Base-by-base conservation (phyloP, 35 echinoderm and acorn worm species). In the Hemicentrotus pulcherrimus region DNA sequence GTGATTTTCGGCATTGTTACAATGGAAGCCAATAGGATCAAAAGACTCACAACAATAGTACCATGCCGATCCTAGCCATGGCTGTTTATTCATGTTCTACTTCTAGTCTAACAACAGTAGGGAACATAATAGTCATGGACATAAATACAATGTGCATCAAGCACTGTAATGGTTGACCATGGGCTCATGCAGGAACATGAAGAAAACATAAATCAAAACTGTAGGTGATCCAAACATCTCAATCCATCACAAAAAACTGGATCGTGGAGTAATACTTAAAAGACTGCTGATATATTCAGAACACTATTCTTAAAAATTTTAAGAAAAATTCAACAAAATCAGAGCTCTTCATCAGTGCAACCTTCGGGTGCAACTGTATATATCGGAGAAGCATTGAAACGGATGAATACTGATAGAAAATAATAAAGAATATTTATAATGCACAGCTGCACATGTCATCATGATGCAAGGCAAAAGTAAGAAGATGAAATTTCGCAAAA, bases 291-390 rank as follows among this genome's bases (percentile, higher is more conserved):
- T 32, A 70, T 61, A 94, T 55, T 22, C 58, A 94, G 58, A 94
- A 55, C 6, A 35, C 47, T 32, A 18, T 31, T 48, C 16, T 32
- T 59, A 12, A 61, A 10, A 61, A 0, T 19, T 61, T 50, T 9
- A 61, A 28, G 3, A 59, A 24, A 70, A 94, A 94, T 94, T 94
- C 8, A 48, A 70, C 47, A 70, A 55, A 55, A 59, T 31, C 94
- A 94, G 94, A 94, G 94, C 94, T 94, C 94, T 61, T 65, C 22
- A 22, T 24, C 50, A 94, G 94, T 94, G 94, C 94, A 70, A 94
- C 94, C 94, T 86, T 15, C 86, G 4, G 86, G 86, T 15, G 86
- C 86, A 6, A 86, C 32, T 86, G n/a, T n/a, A n/a, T n/a, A n/a
- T n/a, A n/a, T n/a, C n/a, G n/a, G 15, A 19, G 70, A 19, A 85